phyloP scores from a whole-genome alignment of 2,113 vertebrate species.

The Burhinus bistriatus region DNA sequence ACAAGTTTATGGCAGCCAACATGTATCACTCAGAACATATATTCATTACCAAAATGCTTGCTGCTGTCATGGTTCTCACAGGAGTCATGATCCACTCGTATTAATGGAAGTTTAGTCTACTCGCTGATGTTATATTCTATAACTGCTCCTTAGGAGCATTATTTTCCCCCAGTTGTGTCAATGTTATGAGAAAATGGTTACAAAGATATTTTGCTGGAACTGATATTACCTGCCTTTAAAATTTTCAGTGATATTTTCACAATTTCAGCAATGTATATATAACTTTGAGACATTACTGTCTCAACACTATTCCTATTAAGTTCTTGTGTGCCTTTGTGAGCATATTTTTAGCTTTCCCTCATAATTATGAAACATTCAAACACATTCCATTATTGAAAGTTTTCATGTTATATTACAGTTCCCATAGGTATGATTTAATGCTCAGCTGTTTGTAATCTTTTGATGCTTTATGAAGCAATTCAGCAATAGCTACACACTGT shows the following conservation, averaged over 20 bases:
- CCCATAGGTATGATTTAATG: neutral
- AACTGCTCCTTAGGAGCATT: neutral
- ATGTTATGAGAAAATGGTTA: neutral
- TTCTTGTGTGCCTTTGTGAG: neutral
- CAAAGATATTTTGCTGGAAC: neutral
- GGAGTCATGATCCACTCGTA: neutral
- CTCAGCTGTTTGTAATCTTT: neutral
- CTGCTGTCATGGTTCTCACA: neutral
- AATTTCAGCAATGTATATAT: neutral
- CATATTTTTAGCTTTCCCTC: neutral
- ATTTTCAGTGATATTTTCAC: neutral
- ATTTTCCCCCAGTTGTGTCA: slow-evolving; percentile 22
- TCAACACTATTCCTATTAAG: neutral
- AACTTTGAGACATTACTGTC: neutral
- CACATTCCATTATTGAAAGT: neutral
- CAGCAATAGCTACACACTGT: neutral
- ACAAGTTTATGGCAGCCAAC: neutral
- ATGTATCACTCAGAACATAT: neutral
- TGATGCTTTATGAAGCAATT: neutral
- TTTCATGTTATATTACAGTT: neutral
- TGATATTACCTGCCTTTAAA: neutral
- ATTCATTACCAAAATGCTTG: slow-evolving; percentile 28
- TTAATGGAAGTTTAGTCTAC: neutral
- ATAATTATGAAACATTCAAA: neutral
- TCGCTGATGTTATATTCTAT: neutral